Base-by-base conservation (phyloP, 2,888 invertebrate species). In the Pachliopta kotzebuea region DNA sequence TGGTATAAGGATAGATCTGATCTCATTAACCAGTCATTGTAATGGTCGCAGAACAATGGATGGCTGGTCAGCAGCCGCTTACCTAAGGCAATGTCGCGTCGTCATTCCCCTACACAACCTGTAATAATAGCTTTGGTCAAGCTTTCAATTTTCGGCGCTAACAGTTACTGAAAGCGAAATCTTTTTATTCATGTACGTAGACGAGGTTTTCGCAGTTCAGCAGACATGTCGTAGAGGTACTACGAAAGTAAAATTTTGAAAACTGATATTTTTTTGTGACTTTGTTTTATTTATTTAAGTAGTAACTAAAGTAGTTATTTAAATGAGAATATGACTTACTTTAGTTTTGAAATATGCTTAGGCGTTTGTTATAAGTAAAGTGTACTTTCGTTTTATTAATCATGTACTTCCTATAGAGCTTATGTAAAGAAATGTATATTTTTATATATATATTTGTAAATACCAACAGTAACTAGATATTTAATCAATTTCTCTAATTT, bases 11-110 rank as follows among this genome's bases (percentile, higher is more conserved):
- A 86, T 86, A 87, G 86, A 90, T 86, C 88, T 82, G 88, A 89
- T 90, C 90, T 90, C 90, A 90, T 90, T 90, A 90, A 88, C 86
- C 84, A 89, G 90, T 88, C 87, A 90, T 90, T 90, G 90, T 90
- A 83, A 83, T 78, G 75, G 76, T 67, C 71, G 70, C 66, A 70
- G 80, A 84, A 87, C 86, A 86, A 86, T 80, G 76, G 77, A 69
- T 75, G 75, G 76, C 70, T 75, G 76, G 80, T 77, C 81, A 79
- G 77, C 73, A 71, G 71, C 71, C 70, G 76, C 76, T 76, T 68
- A 69, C 65, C 60, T 61, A 58, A 50, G 67, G 73, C 79, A 77
- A 76, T 80, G 81, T 79, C 81, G 75, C 77, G 73, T 65, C 79
- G 83, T 81, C 83, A 84, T 84, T 80, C 70, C 71, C 70, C 63